Evolutionary conservation across 2,797 vertebrate genomes (phyloP).

Genomic region (Halcyon badia): DNA sequence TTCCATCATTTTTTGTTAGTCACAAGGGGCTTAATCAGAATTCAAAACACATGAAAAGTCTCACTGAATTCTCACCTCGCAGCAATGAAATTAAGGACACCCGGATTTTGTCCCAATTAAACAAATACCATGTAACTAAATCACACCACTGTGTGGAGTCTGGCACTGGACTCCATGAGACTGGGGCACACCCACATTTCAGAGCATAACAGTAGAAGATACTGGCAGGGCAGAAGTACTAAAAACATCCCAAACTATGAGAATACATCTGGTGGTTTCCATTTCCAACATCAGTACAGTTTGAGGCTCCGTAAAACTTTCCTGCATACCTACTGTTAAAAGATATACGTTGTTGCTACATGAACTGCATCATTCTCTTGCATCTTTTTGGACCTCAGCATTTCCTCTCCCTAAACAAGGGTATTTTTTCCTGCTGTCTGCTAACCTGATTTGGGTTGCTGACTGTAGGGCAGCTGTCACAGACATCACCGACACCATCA

Average conservation of each 20-base stretch:
- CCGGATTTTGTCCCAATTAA: background rate
- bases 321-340: background rate
- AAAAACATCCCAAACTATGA: background rate
- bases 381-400: background rate
- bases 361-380: background rate
- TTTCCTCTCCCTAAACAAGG: background rate
- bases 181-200: background rate
- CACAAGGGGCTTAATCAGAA: background rate
- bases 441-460: constrained; percentile 97
- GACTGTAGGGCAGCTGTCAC: constrained; percentile 96
- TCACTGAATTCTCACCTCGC: background rate
- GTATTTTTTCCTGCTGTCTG: background rate
- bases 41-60: background rate
- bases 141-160: background rate
- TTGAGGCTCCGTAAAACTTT: background rate
- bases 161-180: background rate
- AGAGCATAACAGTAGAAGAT: background rate
- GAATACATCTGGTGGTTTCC: background rate
- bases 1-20: background rate
- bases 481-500: constrained; percentile 95
- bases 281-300: background rate
- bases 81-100: background rate
- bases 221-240: background rate
- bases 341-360: background rate
- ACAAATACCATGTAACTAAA: background rate